Evolutionary conservation across 2,113 vertebrate species (phyloP).

Genomic region (Spilogale gracilis): DNA sequence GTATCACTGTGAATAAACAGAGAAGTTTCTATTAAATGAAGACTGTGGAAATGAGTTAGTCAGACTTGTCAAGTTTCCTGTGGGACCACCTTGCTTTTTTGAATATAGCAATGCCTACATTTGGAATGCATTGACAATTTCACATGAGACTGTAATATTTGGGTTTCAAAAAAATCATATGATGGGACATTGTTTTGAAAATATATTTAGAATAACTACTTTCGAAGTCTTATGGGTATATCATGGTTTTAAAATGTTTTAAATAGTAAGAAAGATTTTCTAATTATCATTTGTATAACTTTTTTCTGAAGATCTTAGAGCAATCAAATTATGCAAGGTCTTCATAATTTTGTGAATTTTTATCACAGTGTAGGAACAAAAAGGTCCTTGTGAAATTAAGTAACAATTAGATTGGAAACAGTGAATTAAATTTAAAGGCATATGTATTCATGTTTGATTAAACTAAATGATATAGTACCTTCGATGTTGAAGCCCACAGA

Average conservation of each 20-base stretch:
- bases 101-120: background rate
- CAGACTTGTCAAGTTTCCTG: background rate
- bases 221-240: background rate
- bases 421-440: background rate
- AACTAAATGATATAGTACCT: background rate
- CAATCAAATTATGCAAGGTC: background rate
- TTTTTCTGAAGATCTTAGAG: background rate
- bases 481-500: background rate
- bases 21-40: background rate
- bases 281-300: background rate
- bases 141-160: background rate
- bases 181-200: background rate
- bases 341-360: background rate
- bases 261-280: background rate
- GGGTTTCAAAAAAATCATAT: background rate
- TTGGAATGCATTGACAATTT: background rate
- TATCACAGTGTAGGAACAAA: background rate
- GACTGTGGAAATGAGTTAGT: background rate
- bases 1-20: background rate
- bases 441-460: background rate
- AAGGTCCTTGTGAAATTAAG: background rate
- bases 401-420: background rate
- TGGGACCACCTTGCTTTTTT: background rate
- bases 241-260: background rate
- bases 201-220: background rate